Evolutionary conservation across 2,113 vertebrate species (phyloP).

Genomic region (Stomatorhinus ivindoensis): DNA sequence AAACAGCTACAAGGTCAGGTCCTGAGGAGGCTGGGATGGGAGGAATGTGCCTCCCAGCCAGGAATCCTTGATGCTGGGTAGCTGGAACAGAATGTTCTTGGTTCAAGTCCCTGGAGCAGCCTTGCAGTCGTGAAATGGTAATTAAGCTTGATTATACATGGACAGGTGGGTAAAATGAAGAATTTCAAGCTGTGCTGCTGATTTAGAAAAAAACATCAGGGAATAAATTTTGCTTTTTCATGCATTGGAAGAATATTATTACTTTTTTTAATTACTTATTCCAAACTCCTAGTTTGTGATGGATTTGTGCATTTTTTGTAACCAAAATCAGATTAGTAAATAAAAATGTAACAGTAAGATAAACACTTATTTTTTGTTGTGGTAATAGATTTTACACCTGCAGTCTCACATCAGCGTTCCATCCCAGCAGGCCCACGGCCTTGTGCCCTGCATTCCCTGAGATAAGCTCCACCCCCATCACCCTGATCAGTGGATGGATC

Average conservation of each 20-base stretch:
- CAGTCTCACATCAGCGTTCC: not conserved
- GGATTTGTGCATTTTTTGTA: not conserved
- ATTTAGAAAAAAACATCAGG: not conserved
- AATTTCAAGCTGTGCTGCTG: not conserved
- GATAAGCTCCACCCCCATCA: not conserved
- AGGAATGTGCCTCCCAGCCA: not conserved
- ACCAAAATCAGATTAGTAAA: not conserved
- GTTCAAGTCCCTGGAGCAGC: not conserved
- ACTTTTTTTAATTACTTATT: not conserved
- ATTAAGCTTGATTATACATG: not conserved
- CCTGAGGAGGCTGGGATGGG: not conserved
- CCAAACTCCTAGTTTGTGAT: not conserved
- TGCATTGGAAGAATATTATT: not conserved
- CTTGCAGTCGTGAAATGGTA: not conserved
- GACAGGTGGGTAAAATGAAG: not conserved
- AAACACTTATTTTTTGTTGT: not conserved
- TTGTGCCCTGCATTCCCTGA: not conserved
- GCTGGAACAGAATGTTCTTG: not conserved
- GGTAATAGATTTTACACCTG: not conserved
- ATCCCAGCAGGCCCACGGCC: not conserved
- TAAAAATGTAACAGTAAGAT: not conserved
- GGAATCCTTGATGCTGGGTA: not conserved
- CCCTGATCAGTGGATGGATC: not conserved
- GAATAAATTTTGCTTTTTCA: not conserved
- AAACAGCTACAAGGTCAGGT: not conserved